A percentile compares a stretch with the other conserved stretches of the same genome.
phyloP scores from a whole-genome alignment of 2,113 vertebrate species.

The Octodon degus region DNA sequence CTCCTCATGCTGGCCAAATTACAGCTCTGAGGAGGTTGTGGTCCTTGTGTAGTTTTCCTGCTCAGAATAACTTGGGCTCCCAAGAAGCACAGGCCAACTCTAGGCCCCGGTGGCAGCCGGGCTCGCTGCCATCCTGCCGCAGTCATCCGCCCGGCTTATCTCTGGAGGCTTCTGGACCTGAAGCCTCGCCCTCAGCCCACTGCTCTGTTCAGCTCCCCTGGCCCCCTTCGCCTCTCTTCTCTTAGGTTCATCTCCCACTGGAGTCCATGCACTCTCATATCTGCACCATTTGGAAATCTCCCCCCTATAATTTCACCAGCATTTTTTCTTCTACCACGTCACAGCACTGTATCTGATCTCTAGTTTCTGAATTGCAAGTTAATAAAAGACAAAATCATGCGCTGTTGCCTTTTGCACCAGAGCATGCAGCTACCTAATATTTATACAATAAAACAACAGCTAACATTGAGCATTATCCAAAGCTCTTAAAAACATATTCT shows the following conservation, averaged over 20 bases:
- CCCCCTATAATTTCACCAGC: background rate
- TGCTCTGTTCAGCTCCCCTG: fast-evolving
- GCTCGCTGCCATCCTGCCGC: background rate
- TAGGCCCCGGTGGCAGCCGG: background rate
- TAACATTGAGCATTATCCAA: background rate
- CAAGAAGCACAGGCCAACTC: background rate
- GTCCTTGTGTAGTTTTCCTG: slow-evolving; percentile 16
- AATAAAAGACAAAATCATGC: background rate
- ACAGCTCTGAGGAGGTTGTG: slow-evolving; percentile 27
- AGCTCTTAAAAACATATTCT: background rate
- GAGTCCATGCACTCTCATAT: background rate
- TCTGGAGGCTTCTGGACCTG: background rate
- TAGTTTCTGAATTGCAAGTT: background rate
- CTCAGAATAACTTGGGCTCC: background rate
- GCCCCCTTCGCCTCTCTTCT: background rate
- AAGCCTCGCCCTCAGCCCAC: background rate
- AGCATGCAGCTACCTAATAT: background rate
- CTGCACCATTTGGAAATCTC: background rate
- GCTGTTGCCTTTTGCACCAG: background rate
- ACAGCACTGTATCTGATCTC: background rate
- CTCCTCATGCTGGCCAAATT: background rate
- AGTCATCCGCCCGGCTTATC: background rate
- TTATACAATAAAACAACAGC: background rate
- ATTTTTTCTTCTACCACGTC: background rate
- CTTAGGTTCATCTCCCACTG: background rate